Percentiles rank a stretch among this genome's conserved stretches.
Evolutionary conservation across 2,888 invertebrate species (phyloP).

Genomic region (Synanthedon tipuliformis): DNA sequence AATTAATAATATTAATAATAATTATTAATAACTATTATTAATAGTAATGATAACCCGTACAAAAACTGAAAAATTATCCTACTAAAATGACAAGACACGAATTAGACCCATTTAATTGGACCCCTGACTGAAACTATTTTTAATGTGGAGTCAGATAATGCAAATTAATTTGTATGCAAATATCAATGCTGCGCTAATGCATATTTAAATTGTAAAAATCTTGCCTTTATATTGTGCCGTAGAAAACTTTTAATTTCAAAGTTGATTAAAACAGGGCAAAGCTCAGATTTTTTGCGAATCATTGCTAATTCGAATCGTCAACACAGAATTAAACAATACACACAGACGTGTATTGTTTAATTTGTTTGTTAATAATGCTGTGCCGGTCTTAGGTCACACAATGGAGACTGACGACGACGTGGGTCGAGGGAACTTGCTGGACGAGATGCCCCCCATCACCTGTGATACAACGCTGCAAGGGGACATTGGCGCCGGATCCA

Average conservation of each 20-base stretch:
- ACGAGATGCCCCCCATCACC: conserved; percentile 51
- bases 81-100: too few species aligned
- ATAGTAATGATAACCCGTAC: too few species aligned
- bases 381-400: conserved; percentile 12
- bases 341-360: neutral
- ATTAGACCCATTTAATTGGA: too few species aligned
- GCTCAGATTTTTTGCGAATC: too few species aligned
- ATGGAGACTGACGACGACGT: conserved; percentile 56
- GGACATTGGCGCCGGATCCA: conserved; percentile 44
- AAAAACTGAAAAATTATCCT: too few species aligned
- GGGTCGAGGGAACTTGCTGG: conserved; percentile 36
- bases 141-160: too few species aligned
- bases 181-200: too few species aligned
- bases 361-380: neutral
- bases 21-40: too few species aligned
- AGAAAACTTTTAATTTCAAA: neutral
- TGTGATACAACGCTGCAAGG: conserved; percentile 42
- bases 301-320: neutral
- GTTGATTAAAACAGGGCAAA: neutral
- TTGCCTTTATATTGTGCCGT: neutral
- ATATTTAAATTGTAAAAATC: too few species aligned
- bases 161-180: too few species aligned
- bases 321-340: neutral
- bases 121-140: too few species aligned
- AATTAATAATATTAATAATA: too few species aligned